Conservation (phyloP, 2,113 vertebrate species). For the Leptodactylus fuscus region DNA sequence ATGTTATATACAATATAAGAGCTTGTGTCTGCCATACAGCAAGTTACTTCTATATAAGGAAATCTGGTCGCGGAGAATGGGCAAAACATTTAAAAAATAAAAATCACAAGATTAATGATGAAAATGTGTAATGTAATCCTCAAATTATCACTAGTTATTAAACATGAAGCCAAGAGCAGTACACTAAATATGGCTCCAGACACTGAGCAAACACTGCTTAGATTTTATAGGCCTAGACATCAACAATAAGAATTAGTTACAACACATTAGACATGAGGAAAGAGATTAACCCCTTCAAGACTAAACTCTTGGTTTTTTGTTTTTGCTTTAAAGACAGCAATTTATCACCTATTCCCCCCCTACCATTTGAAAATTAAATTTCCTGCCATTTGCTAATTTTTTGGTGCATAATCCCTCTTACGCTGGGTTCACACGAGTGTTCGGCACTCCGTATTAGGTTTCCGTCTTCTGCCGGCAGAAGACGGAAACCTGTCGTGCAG, state of each 20-base stretch:
- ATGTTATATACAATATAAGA: not conserved
- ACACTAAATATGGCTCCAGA: not conserved
- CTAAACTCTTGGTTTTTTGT: no score
- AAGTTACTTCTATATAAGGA: conserved; percentile 24
- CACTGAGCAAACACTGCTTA: not conserved
- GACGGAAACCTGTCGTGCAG: no score
- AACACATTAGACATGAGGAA: not conserved
- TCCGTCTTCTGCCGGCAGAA: no score
- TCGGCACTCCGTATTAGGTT: no score
- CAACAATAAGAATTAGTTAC: not conserved
- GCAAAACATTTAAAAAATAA: not conserved
- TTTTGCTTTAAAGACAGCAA: no score
- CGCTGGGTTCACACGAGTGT: no score
- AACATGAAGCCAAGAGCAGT: not conserved
- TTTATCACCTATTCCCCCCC: no score
- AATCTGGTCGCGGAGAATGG: not conserved
- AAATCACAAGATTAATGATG: not conserved
- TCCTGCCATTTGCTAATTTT: no score
- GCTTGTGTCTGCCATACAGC: not conserved
- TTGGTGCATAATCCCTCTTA: no score
- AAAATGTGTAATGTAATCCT: not conserved
- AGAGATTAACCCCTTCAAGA: not conserved
- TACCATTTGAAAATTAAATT: no score
- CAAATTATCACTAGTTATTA: not conserved
- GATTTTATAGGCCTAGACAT: not conserved